Evolutionary conservation across 1,140 invertebrate genomes (phyloP).

Genomic region (Bombus turneri): DNA sequence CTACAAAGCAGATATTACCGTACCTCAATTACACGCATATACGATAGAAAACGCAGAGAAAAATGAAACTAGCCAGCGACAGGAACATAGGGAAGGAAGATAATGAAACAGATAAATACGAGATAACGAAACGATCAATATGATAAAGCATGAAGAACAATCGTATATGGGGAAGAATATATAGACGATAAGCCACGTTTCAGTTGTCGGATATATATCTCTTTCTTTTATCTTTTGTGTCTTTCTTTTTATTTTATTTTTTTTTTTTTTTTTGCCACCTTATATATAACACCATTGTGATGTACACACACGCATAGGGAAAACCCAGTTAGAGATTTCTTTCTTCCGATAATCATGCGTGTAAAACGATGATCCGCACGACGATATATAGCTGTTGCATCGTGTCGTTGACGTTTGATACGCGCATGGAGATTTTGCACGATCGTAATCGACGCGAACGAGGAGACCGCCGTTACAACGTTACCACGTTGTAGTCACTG

Average conservation of each 20-base stretch:
- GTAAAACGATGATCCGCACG: background rate
- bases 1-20: slow-evolving; percentile 49
- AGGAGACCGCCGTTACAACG: too few species aligned
- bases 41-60: slow-evolving; percentile 43
- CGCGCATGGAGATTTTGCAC: slow-evolving; percentile 19
- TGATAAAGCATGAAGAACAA: background rate
- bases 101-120: slow-evolving; percentile 37
- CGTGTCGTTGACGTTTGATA: slow-evolving; percentile 19
- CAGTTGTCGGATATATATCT: slow-evolving; percentile 9
- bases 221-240: background rate
- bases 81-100: slow-evolving; percentile 4
- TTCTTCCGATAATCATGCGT: slow-evolving; percentile 16
- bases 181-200: slow-evolving; percentile 17
- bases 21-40: slow-evolving; percentile 52
- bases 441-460: slow-evolving; percentile 6
- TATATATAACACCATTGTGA: background rate
- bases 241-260: background rate
- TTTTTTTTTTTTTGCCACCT: background rate
- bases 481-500: background rate
- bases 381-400: slow-evolving; percentile 5
- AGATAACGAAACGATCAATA: background rate
- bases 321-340: background rate
- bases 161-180: background rate
- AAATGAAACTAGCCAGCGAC: slow-evolving; percentile 23
- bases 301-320: background rate